Evolutionary conservation across 2,888 invertebrate species (phyloP).

Genomic region (Agrochola litura): DNA sequence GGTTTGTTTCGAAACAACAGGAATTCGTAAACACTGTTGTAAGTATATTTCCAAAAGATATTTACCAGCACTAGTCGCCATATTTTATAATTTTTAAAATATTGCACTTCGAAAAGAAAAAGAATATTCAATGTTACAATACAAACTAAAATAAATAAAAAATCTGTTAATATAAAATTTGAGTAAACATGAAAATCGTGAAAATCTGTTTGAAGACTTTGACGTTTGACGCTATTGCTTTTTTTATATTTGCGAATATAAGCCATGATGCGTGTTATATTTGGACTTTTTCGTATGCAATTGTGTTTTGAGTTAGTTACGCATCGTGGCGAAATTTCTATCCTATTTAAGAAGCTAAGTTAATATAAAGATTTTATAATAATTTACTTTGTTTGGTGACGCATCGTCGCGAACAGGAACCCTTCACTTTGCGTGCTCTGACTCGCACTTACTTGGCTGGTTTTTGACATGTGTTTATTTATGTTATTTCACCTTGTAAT

Average conservation of each 20-base stretch:
- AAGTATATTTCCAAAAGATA: conserved; percentile 16
- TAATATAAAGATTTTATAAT: too few relatives aligned
- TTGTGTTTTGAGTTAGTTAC: too few relatives aligned
- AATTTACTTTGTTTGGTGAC: too few relatives aligned
- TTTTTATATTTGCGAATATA: conserved; percentile 14
- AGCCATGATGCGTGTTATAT: background rate
- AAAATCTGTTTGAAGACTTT: conserved; percentile 57
- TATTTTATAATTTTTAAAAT: conserved; percentile 20
- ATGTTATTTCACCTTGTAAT: too few relatives aligned
- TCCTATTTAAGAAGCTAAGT: too few relatives aligned
- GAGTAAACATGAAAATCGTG: conserved; percentile 71
- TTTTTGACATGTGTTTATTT: too few relatives aligned
- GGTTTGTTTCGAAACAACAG: background rate
- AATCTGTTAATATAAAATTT: conserved; percentile 69
- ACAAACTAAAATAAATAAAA: conserved; percentile 69
- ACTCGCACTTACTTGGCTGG: too few relatives aligned
- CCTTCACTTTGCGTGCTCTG: too few relatives aligned
- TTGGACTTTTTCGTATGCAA: conserved; percentile 25
- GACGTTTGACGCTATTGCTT: conserved; percentile 48
- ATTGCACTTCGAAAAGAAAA: conserved; percentile 19
- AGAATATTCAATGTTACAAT: conserved; percentile 14
- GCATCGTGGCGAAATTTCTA: too few relatives aligned
- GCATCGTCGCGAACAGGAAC: too few relatives aligned
- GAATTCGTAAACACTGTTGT: background rate
- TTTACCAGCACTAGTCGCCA: conserved; percentile 34